Conservation (phyloP, 30 jellyfish, hydroid and myxozoan genomes). For the Pseudorhiza aurosa region DNA sequence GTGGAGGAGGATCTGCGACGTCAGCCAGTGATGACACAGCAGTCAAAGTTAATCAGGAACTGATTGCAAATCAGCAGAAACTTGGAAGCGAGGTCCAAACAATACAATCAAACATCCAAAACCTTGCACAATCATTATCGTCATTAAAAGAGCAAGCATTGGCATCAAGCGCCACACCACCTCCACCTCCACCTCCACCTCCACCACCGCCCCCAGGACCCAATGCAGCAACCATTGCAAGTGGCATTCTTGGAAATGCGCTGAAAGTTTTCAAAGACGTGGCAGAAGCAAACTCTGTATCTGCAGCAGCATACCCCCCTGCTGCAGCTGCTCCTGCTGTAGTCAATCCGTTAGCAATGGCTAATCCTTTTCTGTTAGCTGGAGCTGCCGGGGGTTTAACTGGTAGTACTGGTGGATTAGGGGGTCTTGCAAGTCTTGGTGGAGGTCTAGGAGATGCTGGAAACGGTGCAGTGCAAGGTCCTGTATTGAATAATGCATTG, state of each 20-base stretch:
- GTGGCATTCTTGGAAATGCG: conserved; percentile 65
- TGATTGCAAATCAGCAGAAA: conserved; percentile 61
- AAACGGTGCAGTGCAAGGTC: conserved; percentile 22
- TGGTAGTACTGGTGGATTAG: conserved; percentile 29
- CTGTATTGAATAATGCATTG: conserved; percentile 7
- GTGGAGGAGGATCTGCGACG: conserved; percentile 17
- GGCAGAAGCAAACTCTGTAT: conserved; percentile 62
- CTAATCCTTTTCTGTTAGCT: neutral
- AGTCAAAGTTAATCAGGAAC: conserved; percentile 38
- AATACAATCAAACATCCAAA: conserved; percentile 49
- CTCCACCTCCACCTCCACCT: conserved; percentile 80
- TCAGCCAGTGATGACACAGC: conserved; percentile 11
- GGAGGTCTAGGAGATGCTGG: conserved; percentile 30
- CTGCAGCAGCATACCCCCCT: conserved; percentile 4
- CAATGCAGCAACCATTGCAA: conserved; percentile 57
- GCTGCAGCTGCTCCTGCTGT: conserved; percentile 11
- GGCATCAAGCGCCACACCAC: conserved; percentile 70
- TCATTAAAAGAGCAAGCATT: conserved; percentile 44
- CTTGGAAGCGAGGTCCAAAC: conserved; percentile 59
- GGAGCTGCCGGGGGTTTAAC: conserved; percentile 13
- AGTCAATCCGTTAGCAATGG: conserved; percentile 6
- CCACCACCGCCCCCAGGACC: conserved; percentile 69
- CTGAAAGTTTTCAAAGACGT: conserved; percentile 57
- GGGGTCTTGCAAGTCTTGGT: conserved; percentile 38
- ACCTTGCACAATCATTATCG: conserved; percentile 56